Evolutionary conservation across 1,140 invertebrate species (phyloP).

Genomic region (Tetramorium simillimum): DNA sequence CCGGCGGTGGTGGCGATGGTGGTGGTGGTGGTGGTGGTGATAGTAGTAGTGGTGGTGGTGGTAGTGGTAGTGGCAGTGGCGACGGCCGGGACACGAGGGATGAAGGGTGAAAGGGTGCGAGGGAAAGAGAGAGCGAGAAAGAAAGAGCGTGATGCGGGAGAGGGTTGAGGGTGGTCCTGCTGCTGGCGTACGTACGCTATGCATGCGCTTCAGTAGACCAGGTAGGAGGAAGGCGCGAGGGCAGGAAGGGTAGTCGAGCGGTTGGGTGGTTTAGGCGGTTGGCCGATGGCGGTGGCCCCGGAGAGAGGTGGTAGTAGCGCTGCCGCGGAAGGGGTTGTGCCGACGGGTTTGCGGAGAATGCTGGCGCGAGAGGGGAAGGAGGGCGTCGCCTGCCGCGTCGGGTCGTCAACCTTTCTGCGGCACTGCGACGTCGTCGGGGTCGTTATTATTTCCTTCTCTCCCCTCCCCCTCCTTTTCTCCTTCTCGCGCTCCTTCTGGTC

Average conservation of each 20-base stretch:
- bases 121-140: not conserved
- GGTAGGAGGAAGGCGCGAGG: constrained; percentile 32
- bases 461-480: constrained; percentile 27
- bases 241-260: constrained; percentile 25
- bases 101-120: constrained; percentile 3
- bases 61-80: constrained; percentile 35
- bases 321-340: constrained; percentile 62
- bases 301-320: constrained; percentile 47
- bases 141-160: constrained; percentile 41
- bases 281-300: constrained; percentile 58
- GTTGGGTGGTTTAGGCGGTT: constrained; percentile 63
- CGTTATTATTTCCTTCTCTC: constrained; percentile 81
- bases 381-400: constrained; percentile 81
- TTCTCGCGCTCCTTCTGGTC: constrained; percentile 25
- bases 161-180: constrained; percentile 11
- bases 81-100: constrained; percentile 39
- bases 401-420: constrained; percentile 84
- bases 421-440: constrained; percentile 84
- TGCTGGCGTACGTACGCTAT: constrained; percentile 74
- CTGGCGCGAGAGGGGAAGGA: constrained; percentile 67
- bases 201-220: constrained; percentile 67
- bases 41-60: constrained; percentile 55
- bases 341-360: constrained; percentile 55
- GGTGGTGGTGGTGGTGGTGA: not conserved
- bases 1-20: no score